These are phyloP conservation scores for Penaeus chinensis DNA, from an alignment of 1,140 invertebrate genomes.

Conservation along the genomic window DNA sequence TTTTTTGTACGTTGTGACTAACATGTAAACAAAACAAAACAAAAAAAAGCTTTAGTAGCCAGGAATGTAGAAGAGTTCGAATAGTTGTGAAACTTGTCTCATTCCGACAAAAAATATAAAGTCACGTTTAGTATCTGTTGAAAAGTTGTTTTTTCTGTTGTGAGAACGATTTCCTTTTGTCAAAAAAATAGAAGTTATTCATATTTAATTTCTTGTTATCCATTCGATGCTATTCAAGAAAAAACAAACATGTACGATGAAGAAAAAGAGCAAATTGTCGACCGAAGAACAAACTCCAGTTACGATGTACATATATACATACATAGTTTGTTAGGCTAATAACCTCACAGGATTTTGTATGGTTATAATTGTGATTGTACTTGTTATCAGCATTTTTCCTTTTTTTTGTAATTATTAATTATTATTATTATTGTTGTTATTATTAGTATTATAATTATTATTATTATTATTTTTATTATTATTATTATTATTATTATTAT, in stretches of 20 bases:
- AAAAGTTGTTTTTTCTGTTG: too few species aligned
- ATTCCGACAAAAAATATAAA: too few species aligned
- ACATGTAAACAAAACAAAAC: slow-evolving; percentile 18
- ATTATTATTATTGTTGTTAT: too few species aligned
- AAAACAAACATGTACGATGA: neutral
- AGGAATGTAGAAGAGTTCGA: slow-evolving; percentile 28
- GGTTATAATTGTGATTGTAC: too few species aligned
- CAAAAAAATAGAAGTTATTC: slow-evolving; percentile 14
- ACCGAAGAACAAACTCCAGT: slow-evolving; percentile 18
- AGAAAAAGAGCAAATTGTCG: neutral
- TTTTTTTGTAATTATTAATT: too few species aligned
- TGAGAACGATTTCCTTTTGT: neutral
- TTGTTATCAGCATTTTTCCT: too few species aligned
- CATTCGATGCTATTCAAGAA: slow-evolving; percentile 24
- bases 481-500: too few species aligned
- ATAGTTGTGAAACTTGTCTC: slow-evolving; percentile 25
- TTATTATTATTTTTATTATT: too few species aligned
- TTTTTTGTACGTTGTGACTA: slow-evolving; percentile 37
- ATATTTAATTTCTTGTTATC: slow-evolving; percentile 14
- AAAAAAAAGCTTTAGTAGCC: neutral
- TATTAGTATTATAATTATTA: too few species aligned
- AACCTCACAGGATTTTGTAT: too few species aligned
- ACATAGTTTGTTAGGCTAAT: too few species aligned
- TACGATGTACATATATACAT: neutral
- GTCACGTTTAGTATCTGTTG: too few species aligned